These are phyloP conservation scores for Callopanchax toddi DNA, from an alignment of 2,113 vertebrate genomes.

Conservation along the genomic window DNA sequence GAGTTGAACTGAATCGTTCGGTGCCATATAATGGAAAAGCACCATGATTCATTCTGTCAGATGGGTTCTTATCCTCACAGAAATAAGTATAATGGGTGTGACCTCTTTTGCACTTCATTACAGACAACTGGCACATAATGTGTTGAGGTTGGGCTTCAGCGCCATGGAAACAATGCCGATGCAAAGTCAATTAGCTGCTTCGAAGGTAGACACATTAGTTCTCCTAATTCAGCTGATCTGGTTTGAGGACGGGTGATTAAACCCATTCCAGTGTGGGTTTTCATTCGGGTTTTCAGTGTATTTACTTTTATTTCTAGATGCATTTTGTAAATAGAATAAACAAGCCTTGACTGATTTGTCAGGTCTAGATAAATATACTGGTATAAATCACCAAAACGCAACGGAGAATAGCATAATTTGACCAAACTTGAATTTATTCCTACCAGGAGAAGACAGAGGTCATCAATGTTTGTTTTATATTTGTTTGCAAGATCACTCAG, in stretches of 20 bases:
- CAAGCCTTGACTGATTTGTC: not conserved
- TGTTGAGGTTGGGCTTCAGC: not conserved
- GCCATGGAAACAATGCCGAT: not conserved
- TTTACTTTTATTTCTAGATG: not conserved
- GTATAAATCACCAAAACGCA: not conserved
- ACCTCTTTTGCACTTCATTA: constrained; percentile 7
- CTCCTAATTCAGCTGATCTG: not conserved
- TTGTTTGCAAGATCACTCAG: no score
- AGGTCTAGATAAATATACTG: not conserved
- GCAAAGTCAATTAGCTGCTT: constrained; percentile 4
- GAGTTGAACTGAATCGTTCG: not conserved
- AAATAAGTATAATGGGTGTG: not conserved
- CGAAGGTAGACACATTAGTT: constrained; percentile 2
- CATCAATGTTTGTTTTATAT: no score
- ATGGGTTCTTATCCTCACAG: not conserved
- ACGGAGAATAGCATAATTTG: not conserved
- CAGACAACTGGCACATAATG: not conserved
- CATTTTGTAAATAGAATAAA: not conserved
- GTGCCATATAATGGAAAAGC: not conserved
- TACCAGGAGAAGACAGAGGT: no score
- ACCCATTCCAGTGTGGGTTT: not conserved
- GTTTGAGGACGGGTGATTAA: not conserved
- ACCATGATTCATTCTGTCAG: not conserved
- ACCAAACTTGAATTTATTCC: not conserved
- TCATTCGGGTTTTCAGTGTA: not conserved